Evolutionary conservation across 2,797 vertebrate genomes (phyloP).

Genomic region (Sciurus vulgaris): DNA sequence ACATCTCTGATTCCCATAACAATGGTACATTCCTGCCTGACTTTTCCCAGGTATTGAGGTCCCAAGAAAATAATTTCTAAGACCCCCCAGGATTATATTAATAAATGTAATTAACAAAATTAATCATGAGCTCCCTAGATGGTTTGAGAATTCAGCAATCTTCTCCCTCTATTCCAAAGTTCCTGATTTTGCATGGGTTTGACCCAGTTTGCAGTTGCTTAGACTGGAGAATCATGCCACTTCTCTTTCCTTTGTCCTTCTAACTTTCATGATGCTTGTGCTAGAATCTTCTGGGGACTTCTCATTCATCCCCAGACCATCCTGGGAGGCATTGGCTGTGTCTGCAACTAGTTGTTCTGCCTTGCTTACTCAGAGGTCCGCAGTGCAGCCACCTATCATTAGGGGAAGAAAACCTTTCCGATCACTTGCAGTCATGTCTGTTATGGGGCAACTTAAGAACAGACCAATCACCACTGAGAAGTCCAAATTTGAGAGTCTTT

Average conservation of each 20-base stretch:
- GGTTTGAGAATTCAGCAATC: neutral
- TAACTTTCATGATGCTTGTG: neutral
- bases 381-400: neutral
- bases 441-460: no score
- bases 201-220: conserved; percentile 62
- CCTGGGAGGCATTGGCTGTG: no score
- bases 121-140: conserved; percentile 73
- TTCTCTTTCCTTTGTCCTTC: neutral
- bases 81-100: conserved; percentile 49
- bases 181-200: conserved; percentile 49
- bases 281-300: neutral
- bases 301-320: neutral
- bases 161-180: conserved; percentile 49
- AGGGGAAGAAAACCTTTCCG: neutral
- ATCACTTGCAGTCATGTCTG: neutral
- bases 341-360: neutral
- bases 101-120: conserved; percentile 74
- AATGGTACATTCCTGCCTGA: neutral
- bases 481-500: no score
- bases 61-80: conserved; percentile 13
- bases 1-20: neutral
- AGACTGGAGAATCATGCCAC: neutral
- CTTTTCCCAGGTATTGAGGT: conserved; percentile 52
- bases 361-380: neutral
- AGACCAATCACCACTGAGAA: no score